Evolutionary conservation across 92 coral and sea anemone species (phyloP).

Genomic region (Epizoanthus stellaris): DNA sequence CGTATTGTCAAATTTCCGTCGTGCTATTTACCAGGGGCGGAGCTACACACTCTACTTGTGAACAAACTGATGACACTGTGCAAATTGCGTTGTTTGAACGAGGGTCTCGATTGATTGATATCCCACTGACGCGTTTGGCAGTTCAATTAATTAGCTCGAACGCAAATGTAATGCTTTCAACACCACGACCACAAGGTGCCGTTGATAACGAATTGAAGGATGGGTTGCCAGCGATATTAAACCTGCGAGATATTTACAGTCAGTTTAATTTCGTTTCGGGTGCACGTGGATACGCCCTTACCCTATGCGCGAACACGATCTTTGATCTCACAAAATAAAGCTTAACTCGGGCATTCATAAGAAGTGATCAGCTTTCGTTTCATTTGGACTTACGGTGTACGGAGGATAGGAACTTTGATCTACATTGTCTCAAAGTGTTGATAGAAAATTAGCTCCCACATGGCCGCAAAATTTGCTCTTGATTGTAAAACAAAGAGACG

Average conservation of each 20-base stretch:
- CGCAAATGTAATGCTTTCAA: conserved; percentile 73
- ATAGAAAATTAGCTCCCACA: conserved; percentile 51
- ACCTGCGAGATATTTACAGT: neutral
- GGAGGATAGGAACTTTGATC: conserved; percentile 13
- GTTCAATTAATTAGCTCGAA: conserved; percentile 95
- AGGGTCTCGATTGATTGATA: conserved; percentile 94
- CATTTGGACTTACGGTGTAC: conserved; percentile 10
- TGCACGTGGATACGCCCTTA: neutral
- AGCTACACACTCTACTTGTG: conserved; percentile 90
- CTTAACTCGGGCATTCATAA: neutral
- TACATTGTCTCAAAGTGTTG: conserved; percentile 34
- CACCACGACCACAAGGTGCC: conserved; percentile 15
- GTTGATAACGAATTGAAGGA: conserved; percentile 11
- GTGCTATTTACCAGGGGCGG: conserved; percentile 83
- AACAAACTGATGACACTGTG: conserved; percentile 96
- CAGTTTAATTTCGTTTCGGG: neutral
- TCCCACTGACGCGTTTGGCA: conserved; percentile 93
- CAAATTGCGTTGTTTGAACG: conserved; percentile 74
- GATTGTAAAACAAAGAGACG: conserved; percentile 40
- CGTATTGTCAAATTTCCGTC: conserved; percentile 62
- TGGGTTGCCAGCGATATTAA: conserved; percentile 5
- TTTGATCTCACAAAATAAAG: conserved; percentile 14
- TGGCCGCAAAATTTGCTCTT: conserved; percentile 50
- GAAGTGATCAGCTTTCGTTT: conserved; percentile 7
- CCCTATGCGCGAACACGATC: neutral